phyloP scores from a whole-genome alignment of 2,113 vertebrate genomes.

The Telmatochromis sp. region DNA sequence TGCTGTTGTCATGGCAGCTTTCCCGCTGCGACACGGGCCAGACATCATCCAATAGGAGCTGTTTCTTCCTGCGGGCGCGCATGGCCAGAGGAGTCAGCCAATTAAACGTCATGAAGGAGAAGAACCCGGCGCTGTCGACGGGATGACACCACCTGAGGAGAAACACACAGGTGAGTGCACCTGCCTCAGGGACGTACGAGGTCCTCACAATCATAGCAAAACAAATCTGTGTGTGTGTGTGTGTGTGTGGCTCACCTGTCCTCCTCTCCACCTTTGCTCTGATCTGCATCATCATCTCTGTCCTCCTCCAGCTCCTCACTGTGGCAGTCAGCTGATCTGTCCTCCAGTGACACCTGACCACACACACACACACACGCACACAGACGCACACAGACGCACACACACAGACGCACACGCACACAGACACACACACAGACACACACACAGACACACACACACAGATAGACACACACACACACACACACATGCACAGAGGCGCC shows the following conservation, averaged over 20 bases:
- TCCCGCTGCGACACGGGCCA: slow-evolving; percentile 84
- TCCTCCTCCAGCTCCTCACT: background rate
- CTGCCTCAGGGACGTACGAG: background rate
- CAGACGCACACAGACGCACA: fast-evolving
- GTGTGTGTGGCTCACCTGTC: slow-evolving; percentile 63
- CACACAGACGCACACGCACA: fast-evolving
- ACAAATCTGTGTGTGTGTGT: background rate
- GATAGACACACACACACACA: fast-evolving
- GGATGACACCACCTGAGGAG: slow-evolving; percentile 79
- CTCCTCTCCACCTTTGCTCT: slow-evolving; percentile 79
- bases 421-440: fast-evolving
- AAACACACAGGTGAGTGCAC: background rate
- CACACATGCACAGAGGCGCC: slow-evolving; percentile 64
- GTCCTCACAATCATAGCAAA: background rate
- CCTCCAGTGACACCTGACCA: background rate
- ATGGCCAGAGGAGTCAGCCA: slow-evolving; percentile 85
- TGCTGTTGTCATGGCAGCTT: slow-evolving; percentile 81
- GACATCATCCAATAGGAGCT: slow-evolving; percentile 80
- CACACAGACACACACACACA: fast-evolving
- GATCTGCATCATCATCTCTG: slow-evolving; percentile 83
- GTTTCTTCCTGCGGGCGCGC: slow-evolving; percentile 79
- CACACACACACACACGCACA: background rate
- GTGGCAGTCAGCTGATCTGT: background rate
- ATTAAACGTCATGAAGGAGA: slow-evolving; percentile 91
- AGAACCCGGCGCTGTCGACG: slow-evolving; percentile 86